These are phyloP conservation scores for Taphrorychus bicolor DNA, from an alignment of 2,888 invertebrate species.

Conservation along the genomic window DNA sequence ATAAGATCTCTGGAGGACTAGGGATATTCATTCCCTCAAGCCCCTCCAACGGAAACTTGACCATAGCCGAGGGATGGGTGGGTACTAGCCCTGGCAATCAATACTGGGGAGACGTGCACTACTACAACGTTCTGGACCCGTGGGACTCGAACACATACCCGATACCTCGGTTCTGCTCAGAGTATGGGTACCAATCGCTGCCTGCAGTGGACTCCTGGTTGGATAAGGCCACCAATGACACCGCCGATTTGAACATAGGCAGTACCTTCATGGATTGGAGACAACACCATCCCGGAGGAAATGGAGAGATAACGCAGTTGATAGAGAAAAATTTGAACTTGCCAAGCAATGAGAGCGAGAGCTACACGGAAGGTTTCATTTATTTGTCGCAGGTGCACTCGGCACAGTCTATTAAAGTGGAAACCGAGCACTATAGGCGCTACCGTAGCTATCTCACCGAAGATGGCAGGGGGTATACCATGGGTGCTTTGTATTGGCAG, in stretches of 20 bases:
- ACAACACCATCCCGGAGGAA: slow-evolving; percentile 88
- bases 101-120: slow-evolving; percentile 90
- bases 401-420: slow-evolving; percentile 85
- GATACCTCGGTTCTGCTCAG: slow-evolving; percentile 88
- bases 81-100: slow-evolving; percentile 78
- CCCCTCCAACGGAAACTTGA: slow-evolving; percentile 86
- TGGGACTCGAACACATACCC: slow-evolving; percentile 84
- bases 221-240: slow-evolving; percentile 63
- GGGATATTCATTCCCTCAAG: slow-evolving; percentile 75
- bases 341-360: slow-evolving; percentile 59
- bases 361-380: slow-evolving; percentile 72
- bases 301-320: slow-evolving; percentile 67
- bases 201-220: slow-evolving; percentile 76
- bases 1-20: slow-evolving; percentile 68
- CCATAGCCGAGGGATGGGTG: slow-evolving; percentile 78
- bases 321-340: slow-evolving; percentile 71
- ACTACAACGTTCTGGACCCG: slow-evolving; percentile 80
- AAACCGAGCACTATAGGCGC: slow-evolving; percentile 79
- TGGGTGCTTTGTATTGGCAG: slow-evolving; percentile 99
- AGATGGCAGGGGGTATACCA: slow-evolving; percentile 75
- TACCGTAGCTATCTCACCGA: slow-evolving; percentile 57
- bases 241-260: slow-evolving; percentile 62
- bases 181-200: slow-evolving; percentile 94
- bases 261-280: slow-evolving; percentile 76
- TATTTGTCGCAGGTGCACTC: slow-evolving; percentile 83